A percentile compares a stretch with the other conserved stretches of the same genome.
Evolutionary conservation across 30 jellyfish, hydroid and myxozoan genomes (phyloP).

Genomic region (Cassiopea xamachana): DNA sequence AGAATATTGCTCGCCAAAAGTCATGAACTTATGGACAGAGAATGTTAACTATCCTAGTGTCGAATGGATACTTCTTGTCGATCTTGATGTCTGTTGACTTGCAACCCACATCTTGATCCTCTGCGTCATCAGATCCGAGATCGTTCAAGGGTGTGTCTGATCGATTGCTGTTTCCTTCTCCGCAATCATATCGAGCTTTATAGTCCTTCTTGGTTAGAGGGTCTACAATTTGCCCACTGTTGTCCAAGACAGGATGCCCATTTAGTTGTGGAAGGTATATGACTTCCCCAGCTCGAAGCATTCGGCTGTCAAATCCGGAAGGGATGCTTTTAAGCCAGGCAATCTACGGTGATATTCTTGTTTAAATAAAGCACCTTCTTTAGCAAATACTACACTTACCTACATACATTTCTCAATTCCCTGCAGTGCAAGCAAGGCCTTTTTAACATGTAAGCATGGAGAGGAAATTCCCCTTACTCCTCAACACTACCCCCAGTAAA

Average conservation of each 20-base stretch:
- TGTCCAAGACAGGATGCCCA: slow-evolving; percentile 24
- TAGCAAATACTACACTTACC: too few species aligned
- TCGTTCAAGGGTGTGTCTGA: not conserved
- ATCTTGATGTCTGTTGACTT: not conserved
- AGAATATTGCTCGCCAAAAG: too few species aligned
- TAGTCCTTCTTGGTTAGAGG: slow-evolving; percentile 14
- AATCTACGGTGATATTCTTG: not conserved
- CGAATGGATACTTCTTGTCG: slow-evolving; percentile 6
- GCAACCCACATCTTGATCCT: not conserved
- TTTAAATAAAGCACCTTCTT: not conserved
- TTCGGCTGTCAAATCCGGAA: not conserved
- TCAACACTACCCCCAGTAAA: too few species aligned
- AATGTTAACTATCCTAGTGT: slow-evolving; percentile 9
- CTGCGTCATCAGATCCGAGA: not conserved
- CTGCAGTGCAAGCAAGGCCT: too few species aligned
- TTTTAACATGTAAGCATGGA: too few species aligned
- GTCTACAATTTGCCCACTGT: slow-evolving; percentile 12
- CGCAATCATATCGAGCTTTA: not conserved
- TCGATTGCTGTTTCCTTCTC: not conserved
- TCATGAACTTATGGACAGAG: slow-evolving; percentile 18
- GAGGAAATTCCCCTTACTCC: too few species aligned
- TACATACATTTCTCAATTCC: too few species aligned
- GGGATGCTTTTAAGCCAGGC: slow-evolving; percentile 14
- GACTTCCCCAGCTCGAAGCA: slow-evolving; percentile 27
- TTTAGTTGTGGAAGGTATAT: slow-evolving; percentile 17